Evolutionary conservation across 2,797 vertebrate species (phyloP).

Genomic region (Sternotherus odoratus): DNA sequence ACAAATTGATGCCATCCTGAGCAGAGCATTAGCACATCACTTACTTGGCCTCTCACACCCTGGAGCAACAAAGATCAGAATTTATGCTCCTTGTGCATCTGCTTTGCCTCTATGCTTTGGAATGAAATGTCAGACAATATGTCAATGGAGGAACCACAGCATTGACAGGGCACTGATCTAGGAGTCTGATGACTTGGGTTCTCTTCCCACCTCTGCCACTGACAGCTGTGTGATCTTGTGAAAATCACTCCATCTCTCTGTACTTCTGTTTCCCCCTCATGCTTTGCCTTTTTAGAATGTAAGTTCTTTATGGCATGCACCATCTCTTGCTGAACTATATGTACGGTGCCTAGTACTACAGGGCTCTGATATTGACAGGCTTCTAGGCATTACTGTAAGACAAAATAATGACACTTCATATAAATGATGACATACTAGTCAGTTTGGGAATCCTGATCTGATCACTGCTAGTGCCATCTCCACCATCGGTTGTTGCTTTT

Average conservation of each 20-base stretch:
- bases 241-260: background rate
- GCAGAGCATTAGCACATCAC: background rate
- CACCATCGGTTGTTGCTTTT: conserved; percentile 89
- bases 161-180: background rate
- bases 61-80: background rate
- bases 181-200: background rate
- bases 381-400: accelerated
- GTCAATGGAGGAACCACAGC: background rate
- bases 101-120: too few relatives aligned
- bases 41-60: background rate
- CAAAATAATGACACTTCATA: background rate
- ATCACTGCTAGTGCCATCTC: conserved; percentile 90
- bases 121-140: background rate
- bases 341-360: accelerated
- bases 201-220: background rate
- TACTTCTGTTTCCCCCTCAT: background rate
- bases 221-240: background rate
- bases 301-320: background rate
- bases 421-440: conserved; percentile 83
- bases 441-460: conserved; percentile 93
- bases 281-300: background rate
- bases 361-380: background rate
- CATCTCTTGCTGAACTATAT: background rate
- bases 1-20: background rate
- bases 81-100: background rate